Evolutionary conservation across 53 echinoderm and acorn worm species (phyloP).

Genomic region (Temnopleurus reevesii): DNA sequence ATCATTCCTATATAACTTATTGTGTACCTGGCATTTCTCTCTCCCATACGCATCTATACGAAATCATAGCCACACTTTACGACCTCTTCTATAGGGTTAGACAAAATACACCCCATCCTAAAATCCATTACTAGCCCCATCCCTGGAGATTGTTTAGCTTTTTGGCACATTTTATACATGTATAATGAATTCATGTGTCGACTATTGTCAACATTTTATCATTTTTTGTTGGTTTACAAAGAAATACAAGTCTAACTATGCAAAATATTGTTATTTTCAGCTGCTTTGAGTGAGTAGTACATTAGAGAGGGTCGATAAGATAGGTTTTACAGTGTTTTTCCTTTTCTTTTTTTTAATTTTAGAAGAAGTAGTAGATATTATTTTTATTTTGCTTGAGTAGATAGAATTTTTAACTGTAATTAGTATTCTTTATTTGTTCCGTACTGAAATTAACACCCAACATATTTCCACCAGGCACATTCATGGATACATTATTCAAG

Average conservation of each 20-base stretch:
- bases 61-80: background rate
- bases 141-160: background rate
- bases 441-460: constrained; percentile 28
- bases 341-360: background rate
- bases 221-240: constrained; percentile 45
- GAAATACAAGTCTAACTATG: constrained; percentile 61
- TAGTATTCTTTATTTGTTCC: background rate
- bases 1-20: constrained; percentile 30
- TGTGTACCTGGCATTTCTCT: background rate
- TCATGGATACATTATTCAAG: background rate
- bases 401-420: background rate
- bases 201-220: constrained; percentile 3
- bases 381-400: constrained; percentile 39
- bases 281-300: constrained; percentile 18
- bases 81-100: background rate
- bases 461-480: constrained; percentile 31
- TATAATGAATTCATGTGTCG: constrained; percentile 13
- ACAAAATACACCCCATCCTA: background rate
- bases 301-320: background rate
- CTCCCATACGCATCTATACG: background rate
- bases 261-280: constrained; percentile 52
- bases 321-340: no score
- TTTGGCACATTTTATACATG: constrained; percentile 8
- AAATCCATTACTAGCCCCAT: background rate
- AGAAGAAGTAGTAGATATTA: background rate